Evolutionary conservation across 2,113 vertebrate genomes (phyloP).

Genomic region (Eidolon helvum): DNA sequence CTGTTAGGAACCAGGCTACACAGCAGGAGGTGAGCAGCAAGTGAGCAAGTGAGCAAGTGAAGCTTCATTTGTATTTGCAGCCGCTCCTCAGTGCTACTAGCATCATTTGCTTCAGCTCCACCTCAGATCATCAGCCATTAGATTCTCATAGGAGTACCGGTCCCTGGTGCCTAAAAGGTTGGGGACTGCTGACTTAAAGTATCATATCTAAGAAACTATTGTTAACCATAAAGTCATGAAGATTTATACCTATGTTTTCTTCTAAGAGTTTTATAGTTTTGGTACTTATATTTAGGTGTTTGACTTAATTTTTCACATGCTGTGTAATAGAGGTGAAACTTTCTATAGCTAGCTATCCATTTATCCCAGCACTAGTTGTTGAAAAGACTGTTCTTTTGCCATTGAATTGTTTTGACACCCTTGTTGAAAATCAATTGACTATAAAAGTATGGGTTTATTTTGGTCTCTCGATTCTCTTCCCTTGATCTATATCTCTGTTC

Average conservation of each 20-base stretch:
- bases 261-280: background rate
- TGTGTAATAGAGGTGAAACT: background rate
- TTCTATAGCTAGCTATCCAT: background rate
- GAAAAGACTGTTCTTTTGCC: background rate
- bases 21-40: too few relatives aligned
- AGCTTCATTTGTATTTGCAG: too few relatives aligned
- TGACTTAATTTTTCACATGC: background rate
- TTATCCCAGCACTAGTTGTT: constrained; percentile 2
- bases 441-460: background rate
- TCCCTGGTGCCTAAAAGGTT: too few relatives aligned
- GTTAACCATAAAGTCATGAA: background rate
- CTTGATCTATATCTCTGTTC: background rate
- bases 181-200: background rate
- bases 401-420: background rate
- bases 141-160: too few relatives aligned
- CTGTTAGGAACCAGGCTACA: too few relatives aligned
- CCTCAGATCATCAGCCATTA: too few relatives aligned
- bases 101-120: too few relatives aligned
- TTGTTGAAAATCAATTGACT: constrained; percentile 16
- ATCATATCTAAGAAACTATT: background rate
- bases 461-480: background rate
- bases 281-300: background rate
- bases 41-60: too few relatives aligned
- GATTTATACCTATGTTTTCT: background rate
- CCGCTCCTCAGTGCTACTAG: too few relatives aligned